phyloP scores from a whole-genome alignment of 2,888 invertebrate genomes.

The Oscheius onirici region DNA sequence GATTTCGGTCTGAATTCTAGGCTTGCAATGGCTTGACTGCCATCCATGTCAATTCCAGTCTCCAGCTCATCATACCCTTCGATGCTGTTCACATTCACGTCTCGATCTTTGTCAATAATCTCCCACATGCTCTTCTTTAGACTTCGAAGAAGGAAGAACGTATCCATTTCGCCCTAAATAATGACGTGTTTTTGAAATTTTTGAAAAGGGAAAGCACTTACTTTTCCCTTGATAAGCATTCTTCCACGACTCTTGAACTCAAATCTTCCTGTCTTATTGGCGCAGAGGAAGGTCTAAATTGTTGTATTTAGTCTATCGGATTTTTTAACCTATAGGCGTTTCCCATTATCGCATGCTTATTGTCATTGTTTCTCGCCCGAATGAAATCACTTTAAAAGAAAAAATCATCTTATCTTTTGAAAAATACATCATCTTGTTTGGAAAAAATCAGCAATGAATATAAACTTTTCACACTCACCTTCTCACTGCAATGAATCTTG shows the following conservation, averaged over 20 bases:
- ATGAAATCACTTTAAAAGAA: too few relatives aligned
- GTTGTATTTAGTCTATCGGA: too few relatives aligned
- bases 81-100: slow-evolving; percentile 62
- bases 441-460: too few relatives aligned
- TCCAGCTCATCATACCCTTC: slow-evolving; percentile 66
- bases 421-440: background rate
- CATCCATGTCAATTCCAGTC: background rate
- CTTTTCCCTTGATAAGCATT: slow-evolving; percentile 57
- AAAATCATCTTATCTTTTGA: background rate
- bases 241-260: slow-evolving; percentile 59
- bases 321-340: too few relatives aligned
- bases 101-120: slow-evolving; percentile 59
- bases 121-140: slow-evolving; percentile 68
- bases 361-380: too few relatives aligned
- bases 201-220: background rate
- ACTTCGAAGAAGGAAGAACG: slow-evolving; percentile 58
- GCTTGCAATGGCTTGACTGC: background rate
- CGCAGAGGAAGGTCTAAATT: slow-evolving; percentile 45
- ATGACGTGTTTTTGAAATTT: background rate
- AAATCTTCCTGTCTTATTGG: slow-evolving; percentile 61
- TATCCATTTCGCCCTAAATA: slow-evolving; percentile 56
- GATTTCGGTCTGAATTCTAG: background rate
- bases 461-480: too few relatives aligned
- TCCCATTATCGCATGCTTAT: too few relatives aligned
- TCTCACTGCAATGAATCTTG: slow-evolving; percentile 57